phyloP scores from a whole-genome alignment of 2,797 vertebrate species.

The Parauchenoglanis punctatus region DNA sequence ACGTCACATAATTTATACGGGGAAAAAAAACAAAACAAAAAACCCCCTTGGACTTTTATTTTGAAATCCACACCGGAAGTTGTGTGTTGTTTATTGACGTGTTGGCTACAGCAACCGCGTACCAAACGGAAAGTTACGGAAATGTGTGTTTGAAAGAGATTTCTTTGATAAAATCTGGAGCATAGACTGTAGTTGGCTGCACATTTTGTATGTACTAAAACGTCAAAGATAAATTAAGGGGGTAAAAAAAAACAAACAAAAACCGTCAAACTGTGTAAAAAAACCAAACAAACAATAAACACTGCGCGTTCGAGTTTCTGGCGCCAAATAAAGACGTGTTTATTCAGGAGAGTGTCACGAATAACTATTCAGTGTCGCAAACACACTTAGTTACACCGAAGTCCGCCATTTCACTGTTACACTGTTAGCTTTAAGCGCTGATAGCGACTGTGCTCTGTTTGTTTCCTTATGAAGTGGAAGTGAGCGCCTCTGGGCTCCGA shows the following conservation, averaged over 20 bases:
- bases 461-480: background rate
- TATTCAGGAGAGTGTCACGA: background rate
- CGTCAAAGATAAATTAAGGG: background rate
- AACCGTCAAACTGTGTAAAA: background rate
- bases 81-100: background rate
- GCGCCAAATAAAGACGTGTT: conserved; percentile 15
- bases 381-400: background rate
- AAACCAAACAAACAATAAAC: background rate
- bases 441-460: background rate
- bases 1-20: too few relatives aligned
- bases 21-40: background rate
- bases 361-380: background rate
- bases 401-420: background rate
- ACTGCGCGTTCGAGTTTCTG: background rate
- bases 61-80: conserved; percentile 25
- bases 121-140: background rate
- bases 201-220: background rate
- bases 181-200: background rate
- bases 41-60: conserved; percentile 5
- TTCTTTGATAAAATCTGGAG: background rate
- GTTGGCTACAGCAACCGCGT: background rate
- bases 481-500: background rate
- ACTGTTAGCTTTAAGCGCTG: background rate
- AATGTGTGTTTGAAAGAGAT: background rate
- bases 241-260: too few relatives aligned